phyloP scores from a whole-genome alignment of 2,888 invertebrate genomes.

The Resseliella maxima region DNA sequence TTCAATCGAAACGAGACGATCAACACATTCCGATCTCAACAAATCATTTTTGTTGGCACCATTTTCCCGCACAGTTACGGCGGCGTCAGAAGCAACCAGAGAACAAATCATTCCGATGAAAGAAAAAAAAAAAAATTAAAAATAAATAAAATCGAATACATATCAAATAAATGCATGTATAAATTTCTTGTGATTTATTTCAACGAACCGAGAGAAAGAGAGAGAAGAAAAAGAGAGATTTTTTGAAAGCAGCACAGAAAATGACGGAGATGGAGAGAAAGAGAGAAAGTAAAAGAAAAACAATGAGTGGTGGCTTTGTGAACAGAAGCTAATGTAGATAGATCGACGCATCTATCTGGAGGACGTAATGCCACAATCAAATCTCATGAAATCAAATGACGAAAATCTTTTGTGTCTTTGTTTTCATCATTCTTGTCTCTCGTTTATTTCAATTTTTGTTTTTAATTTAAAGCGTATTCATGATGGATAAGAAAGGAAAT shows the following conservation, averaged over 20 bases:
- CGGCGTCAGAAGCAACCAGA: not conserved
- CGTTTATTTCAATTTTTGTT: not conserved
- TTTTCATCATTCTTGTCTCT: not conserved
- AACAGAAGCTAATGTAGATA: slow-evolving; percentile 37
- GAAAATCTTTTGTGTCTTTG: not conserved
- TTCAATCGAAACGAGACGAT: slow-evolving; percentile 26
- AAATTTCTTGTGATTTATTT: slow-evolving; percentile 24
- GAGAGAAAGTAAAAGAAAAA: not conserved
- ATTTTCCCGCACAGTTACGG: not conserved
- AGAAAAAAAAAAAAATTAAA: too few relatives aligned
- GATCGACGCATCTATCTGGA: not conserved
- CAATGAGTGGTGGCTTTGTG: slow-evolving; percentile 15
- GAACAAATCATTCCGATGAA: not conserved
- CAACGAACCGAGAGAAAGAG: not conserved
- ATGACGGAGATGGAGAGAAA: not conserved
- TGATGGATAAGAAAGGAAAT: too few relatives aligned
- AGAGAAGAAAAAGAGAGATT: too few relatives aligned
- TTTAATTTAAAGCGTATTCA: slow-evolving; percentile 15
- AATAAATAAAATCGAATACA: slow-evolving; percentile 16
- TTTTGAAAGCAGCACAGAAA: too few relatives aligned
- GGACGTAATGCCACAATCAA: not conserved
- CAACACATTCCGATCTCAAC: slow-evolving; percentile 43
- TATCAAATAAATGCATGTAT: slow-evolving; percentile 35
- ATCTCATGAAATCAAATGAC: slow-evolving; percentile 29
- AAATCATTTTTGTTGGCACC: slow-evolving; percentile 43